Evolutionary conservation across 2,888 invertebrate species (phyloP), one percentile per base, ranked within the genome.

Genomic region (Andrena bucephala): DNA sequence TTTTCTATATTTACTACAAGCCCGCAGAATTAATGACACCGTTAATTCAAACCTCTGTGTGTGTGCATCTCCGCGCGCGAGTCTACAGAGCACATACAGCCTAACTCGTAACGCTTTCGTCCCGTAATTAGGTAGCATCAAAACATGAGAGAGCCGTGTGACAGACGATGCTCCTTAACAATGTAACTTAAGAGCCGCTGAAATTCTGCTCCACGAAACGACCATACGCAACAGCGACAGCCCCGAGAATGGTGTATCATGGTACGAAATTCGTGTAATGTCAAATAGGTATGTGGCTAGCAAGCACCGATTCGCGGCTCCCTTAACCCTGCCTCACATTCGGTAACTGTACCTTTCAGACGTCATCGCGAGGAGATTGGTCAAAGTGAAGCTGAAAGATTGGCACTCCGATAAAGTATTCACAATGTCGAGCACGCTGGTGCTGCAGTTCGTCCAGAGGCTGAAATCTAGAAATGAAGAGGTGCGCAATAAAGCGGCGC

Each of bases 381-480:
- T 48, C 24, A 71, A 24, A 36, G 16, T 75, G 59, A 8, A n/a
- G 27, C 57, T 8, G 5, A 63, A 52, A 7, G 63, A 62, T n/a
- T 52, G 54, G 36, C 8, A 33, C n/a, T n/a, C 20, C 10, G 16
- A 24, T 36, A 52, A 75, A 52, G 6, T 70, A 65, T 50, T 54
- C 68, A 72, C 42, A 68, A 96, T 96, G 96, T 95, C 96, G 59
- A 95, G 95, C 80, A 94, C 95, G 65, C 94, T 97, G 92, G 97
- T 97, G 91, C 96, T 96, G 92, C 96, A 96, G 92, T 98, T 98
- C 94, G 97, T 98, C 68, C 95, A 96, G 93, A 98, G 98, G 60
- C 95, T 99, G 20, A 98, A 98, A 94, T 98, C 98, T 89, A 96
- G 97, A 77, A 97, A 97, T 95, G 97, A 98, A 87, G 98, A 98